A percentile compares a stretch with the other conserved stretches of the same genome.
Evolutionary conservation across 2,797 vertebrate genomes (phyloP).

Genomic region (Muscicapa comitata): DNA sequence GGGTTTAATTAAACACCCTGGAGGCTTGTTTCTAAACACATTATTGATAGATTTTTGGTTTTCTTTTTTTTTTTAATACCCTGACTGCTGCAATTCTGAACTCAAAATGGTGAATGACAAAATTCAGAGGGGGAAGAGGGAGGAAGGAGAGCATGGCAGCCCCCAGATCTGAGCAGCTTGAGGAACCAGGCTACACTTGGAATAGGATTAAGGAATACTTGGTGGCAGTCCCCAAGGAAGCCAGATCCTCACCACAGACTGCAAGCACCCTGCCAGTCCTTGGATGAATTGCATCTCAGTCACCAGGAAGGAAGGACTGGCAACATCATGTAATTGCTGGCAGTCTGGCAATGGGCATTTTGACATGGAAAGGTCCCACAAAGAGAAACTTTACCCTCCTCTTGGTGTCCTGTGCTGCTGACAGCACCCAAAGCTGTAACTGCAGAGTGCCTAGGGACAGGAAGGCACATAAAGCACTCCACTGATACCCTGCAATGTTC

Average conservation of each 20-base stretch:
- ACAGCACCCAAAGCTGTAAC: not conserved
- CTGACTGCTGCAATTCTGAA: not conserved
- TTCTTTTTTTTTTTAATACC: not conserved
- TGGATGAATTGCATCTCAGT: not conserved
- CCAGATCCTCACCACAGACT: accelerated
- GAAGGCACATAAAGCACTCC: not conserved
- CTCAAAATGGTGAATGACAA: not conserved
- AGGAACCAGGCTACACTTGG: not conserved
- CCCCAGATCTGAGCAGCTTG: not conserved
- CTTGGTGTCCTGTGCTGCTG: not conserved
- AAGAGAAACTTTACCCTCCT: not conserved
- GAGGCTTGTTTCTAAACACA: not conserved
- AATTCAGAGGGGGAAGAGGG: not conserved
- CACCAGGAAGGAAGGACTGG: not conserved
- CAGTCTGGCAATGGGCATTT: not conserved
- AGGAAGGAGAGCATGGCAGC: not conserved
- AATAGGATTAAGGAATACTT: not conserved
- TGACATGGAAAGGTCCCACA: not conserved
- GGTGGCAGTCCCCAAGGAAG: accelerated
- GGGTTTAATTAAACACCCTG: not conserved
- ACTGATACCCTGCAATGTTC: not conserved
- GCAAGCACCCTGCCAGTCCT: accelerated
- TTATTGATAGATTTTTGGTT: not conserved
- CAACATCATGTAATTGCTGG: not conserved
- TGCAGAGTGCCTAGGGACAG: not conserved